Percentiles rank a stretch among this genome's conserved stretches.
Conservation (phyloP, 1,140 invertebrate genomes). For the Dendroctonus valens region DNA sequence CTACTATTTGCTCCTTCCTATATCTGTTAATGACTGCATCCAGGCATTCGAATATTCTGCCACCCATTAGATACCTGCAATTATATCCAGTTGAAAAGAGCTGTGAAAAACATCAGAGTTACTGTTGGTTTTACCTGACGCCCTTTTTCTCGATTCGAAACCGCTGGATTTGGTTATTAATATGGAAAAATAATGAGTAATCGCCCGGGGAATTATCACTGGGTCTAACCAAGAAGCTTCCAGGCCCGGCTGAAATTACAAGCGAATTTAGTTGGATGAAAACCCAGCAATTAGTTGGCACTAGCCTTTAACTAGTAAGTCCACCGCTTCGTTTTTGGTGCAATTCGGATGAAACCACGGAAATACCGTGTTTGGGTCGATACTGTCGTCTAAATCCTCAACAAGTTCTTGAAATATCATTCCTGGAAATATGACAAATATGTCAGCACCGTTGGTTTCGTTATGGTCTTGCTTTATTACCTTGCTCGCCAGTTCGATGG, state of each 20-base stretch:
- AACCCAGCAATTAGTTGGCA: background rate
- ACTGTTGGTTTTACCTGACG: slow-evolving; percentile 57
- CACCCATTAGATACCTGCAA: slow-evolving; percentile 84
- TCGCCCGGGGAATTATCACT: slow-evolving; percentile 97
- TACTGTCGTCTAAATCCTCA: slow-evolving; percentile 89
- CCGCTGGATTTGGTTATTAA: slow-evolving; percentile 95
- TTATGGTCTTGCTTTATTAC: slow-evolving; percentile 46
- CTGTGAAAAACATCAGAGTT: background rate
- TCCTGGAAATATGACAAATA: slow-evolving; percentile 14
- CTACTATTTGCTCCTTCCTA: slow-evolving; percentile 95
- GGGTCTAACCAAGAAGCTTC: slow-evolving; percentile 90
- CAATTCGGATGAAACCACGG: slow-evolving; percentile 98
- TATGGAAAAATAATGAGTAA: slow-evolving; percentile 96
- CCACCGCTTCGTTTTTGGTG: slow-evolving; percentile 94
- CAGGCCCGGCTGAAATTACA: slow-evolving; percentile 69
- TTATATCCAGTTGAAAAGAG: background rate
- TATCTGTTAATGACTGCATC: slow-evolving; percentile 95
- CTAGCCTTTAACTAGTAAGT: slow-evolving; percentile 87
- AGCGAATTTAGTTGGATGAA: background rate
- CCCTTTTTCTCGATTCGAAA: slow-evolving; percentile 97
- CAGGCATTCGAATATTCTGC: slow-evolving; percentile 92
- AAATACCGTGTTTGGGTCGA: slow-evolving; percentile 96
- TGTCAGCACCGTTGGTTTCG: background rate
- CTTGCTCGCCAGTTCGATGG: slow-evolving; percentile 91
- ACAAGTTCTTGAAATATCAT: slow-evolving; percentile 94